phyloP scores from a whole-genome alignment of 2,797 vertebrate genomes.

The Tokudaia muenninki region DNA sequence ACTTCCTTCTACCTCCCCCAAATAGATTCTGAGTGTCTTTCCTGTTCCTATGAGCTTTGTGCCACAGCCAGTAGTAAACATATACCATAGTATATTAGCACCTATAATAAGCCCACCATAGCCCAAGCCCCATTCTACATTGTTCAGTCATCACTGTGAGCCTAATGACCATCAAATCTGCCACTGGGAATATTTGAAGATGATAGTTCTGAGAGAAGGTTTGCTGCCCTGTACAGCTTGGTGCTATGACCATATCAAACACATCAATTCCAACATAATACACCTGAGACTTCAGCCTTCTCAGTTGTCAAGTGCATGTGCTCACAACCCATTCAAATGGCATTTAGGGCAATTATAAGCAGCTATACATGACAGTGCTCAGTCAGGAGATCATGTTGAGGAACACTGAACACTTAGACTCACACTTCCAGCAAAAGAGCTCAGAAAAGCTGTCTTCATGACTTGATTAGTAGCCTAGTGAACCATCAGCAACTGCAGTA shows the following conservation, averaged over 20 bases:
- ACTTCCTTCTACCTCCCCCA: not conserved
- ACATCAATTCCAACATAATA: not conserved
- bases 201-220: not conserved
- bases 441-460: no score
- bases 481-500: not conserved
- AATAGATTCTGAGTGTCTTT: not conserved
- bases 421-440: not conserved
- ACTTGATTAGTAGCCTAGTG: no score
- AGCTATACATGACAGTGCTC: no score
- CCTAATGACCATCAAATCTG: not conserved
- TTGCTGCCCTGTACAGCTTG: not conserved
- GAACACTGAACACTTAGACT: not conserved
- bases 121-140: not conserved
- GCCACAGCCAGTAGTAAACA: not conserved
- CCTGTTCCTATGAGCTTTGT: not conserved
- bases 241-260: not conserved
- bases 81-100: not conserved
- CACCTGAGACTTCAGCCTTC: not conserved
- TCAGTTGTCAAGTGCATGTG: not conserved
- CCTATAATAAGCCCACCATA: no score
- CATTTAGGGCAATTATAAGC: not conserved
- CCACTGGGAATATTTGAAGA: not conserved
- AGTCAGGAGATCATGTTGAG: not conserved
- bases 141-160: not conserved
- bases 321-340: not conserved